Conservation (phyloP, 2,113 vertebrate genomes). For the Onychostoma macrolepis region DNA sequence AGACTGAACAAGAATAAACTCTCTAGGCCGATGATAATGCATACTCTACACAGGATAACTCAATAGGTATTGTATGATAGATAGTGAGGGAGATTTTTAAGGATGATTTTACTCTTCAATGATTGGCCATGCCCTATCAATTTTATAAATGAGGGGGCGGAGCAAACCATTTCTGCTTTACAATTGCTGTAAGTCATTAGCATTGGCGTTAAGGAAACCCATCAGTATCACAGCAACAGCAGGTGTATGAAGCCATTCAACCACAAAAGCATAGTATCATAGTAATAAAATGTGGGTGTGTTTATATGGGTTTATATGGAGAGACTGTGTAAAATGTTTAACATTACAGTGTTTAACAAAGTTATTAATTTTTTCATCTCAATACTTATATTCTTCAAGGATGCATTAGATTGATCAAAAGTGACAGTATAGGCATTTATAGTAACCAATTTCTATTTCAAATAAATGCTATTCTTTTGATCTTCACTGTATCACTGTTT, state of each 20-base stretch:
- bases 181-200: constrained; percentile 13
- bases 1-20: not conserved
- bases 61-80: not conserved
- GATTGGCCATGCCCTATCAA: constrained; percentile 1
- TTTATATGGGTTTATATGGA: not conserved
- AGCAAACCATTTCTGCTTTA: not conserved
- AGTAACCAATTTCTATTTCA: not conserved
- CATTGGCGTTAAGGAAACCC: not conserved
- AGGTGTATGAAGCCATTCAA: not conserved
- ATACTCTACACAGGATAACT: not conserved
- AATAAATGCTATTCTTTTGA: no score
- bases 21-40: not conserved
- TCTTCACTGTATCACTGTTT: not conserved
- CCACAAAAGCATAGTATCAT: not conserved
- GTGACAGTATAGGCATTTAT: not conserved
- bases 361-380: not conserved
- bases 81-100: not conserved
- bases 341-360: not conserved
- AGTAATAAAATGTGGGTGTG: not conserved
- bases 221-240: not conserved
- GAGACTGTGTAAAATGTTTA: not conserved
- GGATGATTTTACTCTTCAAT: not conserved
- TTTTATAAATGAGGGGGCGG: not conserved
- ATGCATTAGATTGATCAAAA: not conserved
- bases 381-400: not conserved